Percentiles rank a stretch among this genome's conserved stretches.
Evolutionary conservation across 1,140 invertebrate genomes (phyloP).

Genomic region (Trachelipus rathkii): DNA sequence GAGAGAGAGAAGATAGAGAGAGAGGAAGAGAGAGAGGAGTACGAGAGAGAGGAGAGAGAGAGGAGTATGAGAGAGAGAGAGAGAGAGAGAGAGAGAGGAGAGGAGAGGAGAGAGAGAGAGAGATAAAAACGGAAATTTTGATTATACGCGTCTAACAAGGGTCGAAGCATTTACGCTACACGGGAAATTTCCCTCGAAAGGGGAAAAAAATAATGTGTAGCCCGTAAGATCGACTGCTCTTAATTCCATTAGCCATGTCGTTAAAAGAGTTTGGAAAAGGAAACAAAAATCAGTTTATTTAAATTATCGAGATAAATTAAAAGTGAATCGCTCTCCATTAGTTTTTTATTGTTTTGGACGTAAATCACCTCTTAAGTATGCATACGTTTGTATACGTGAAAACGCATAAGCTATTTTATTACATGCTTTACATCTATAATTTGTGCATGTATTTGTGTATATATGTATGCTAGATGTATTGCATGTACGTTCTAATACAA

Average conservation of each 20-base stretch:
- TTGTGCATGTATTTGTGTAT: not conserved
- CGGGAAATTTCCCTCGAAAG: not conserved
- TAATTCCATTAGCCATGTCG: not conserved
- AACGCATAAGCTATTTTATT: not conserved
- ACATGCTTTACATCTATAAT: not conserved
- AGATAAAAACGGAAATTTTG: not conserved
- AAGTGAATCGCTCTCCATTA: not conserved
- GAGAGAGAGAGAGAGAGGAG: no score
- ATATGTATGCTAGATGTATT: no score
- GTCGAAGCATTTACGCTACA: not conserved
- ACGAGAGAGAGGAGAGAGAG: no score
- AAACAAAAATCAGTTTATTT: slow-evolving; percentile 14
- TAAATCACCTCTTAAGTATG: not conserved
- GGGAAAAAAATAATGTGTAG: not conserved
- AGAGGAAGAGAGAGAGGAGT: no score
- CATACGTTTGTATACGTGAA: not conserved
- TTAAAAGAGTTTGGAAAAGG: slow-evolving; percentile 1
- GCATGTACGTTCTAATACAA: no score
- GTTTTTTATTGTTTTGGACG: not conserved
- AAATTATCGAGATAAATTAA: not conserved
- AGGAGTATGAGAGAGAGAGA: no score
- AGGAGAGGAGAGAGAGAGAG: no score
- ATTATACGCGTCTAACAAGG: not conserved
- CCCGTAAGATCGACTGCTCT: not conserved
- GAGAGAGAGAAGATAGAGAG: no score